phyloP scores from a whole-genome alignment of 2,888 invertebrate genomes.

The Notodonta ziczac region DNA sequence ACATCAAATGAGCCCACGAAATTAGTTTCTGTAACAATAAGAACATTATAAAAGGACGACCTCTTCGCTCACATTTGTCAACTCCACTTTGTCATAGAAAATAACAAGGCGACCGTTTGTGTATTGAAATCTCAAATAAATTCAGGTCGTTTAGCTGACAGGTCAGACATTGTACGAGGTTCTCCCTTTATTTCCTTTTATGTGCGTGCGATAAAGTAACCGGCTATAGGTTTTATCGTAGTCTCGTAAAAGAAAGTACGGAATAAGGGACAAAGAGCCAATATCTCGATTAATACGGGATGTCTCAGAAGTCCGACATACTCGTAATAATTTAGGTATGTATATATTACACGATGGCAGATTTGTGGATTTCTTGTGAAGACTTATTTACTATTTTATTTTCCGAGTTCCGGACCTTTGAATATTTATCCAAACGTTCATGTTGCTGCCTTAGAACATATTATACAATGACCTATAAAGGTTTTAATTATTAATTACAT shows the following conservation, averaged over 20 bases:
- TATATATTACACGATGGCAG: no score
- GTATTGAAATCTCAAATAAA: slow-evolving; percentile 25
- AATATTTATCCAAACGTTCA: no score
- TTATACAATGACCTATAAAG: no score
- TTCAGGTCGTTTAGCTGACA: slow-evolving; percentile 45
- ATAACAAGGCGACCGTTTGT: slow-evolving; percentile 9
- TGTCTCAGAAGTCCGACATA: no score
- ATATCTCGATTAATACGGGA: slow-evolving; percentile 50
- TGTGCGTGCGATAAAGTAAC: slow-evolving; percentile 50
- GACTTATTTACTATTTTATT: no score
- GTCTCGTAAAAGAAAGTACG: slow-evolving; percentile 56
- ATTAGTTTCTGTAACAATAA: slow-evolving; percentile 84
- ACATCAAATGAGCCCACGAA: slow-evolving; percentile 89
- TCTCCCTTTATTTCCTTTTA: slow-evolving; percentile 54
- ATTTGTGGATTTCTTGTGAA: no score
- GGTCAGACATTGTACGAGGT: slow-evolving; percentile 45
- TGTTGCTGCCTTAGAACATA: no score
- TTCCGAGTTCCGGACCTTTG: no score
- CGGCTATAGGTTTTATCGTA: slow-evolving; percentile 52
- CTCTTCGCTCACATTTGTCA: background rate
- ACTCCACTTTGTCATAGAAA: slow-evolving; percentile 7
- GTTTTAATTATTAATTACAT: no score
- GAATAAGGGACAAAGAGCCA: slow-evolving; percentile 51
- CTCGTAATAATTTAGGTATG: no score
- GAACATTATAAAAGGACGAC: slow-evolving; percentile 6